These are phyloP conservation scores for Eupeodes corollae DNA, from an alignment of 1,140 invertebrate genomes.

Conservation along the genomic window DNA sequence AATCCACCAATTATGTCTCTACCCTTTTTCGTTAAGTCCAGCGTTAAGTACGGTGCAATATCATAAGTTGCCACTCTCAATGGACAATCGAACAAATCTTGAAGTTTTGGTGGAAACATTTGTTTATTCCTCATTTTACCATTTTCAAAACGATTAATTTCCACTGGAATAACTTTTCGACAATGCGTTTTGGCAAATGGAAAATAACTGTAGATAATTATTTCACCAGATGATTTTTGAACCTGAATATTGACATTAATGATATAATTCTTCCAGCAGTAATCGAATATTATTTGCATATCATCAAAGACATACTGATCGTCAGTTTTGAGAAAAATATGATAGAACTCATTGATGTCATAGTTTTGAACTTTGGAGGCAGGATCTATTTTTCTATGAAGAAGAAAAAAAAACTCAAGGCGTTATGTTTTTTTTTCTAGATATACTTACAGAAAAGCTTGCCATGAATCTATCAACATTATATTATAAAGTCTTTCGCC, in stretches of 20 bases:
- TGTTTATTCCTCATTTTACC: slow-evolving; percentile 7
- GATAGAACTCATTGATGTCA: slow-evolving; percentile 27
- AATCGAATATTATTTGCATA: slow-evolving; percentile 23
- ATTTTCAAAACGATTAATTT: slow-evolving; percentile 26
- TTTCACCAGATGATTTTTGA: slow-evolving; percentile 21
- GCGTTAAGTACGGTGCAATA: slow-evolving; percentile 16
- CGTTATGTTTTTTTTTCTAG: neutral
- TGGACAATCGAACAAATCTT: slow-evolving; percentile 19
- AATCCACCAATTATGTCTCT: too few species aligned
- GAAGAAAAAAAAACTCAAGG: neutral
- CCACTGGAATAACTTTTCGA: slow-evolving; percentile 9
- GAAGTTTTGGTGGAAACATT: slow-evolving; percentile 22
- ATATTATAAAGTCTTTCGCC: slow-evolving; percentile 11
- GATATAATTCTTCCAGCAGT: slow-evolving; percentile 24
- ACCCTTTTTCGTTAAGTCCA: too few species aligned
- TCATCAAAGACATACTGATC: slow-evolving; percentile 15
- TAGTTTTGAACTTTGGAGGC: slow-evolving; percentile 15
- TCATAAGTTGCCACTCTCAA: slow-evolving; percentile 17
- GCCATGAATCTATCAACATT: slow-evolving; percentile 25
- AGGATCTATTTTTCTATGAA: slow-evolving; percentile 19
- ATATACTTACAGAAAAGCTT: slow-evolving; percentile 17
- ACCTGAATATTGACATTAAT: slow-evolving; percentile 29
- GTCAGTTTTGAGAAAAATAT: slow-evolving; percentile 25
- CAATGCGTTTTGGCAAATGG: slow-evolving; percentile 15
- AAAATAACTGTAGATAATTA: slow-evolving; percentile 23